Base-by-base conservation (phyloP, 2,797 vertebrate species). In the Glyptemys insculpta region DNA sequence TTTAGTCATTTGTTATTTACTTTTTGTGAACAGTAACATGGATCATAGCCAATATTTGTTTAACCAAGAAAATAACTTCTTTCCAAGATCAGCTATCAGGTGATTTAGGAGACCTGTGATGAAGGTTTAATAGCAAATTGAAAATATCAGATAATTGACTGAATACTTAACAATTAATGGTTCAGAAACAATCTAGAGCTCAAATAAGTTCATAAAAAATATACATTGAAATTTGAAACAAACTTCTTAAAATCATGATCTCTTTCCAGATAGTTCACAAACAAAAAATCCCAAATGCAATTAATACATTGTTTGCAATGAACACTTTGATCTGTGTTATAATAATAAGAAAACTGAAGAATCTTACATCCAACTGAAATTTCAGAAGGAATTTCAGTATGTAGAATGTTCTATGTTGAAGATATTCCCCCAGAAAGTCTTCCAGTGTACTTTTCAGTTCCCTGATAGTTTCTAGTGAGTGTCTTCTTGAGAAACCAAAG, bases 361-460 rank as follows among this genome's bases (percentile, higher is more conserved):
- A 1, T 57, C 10, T 6, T 76, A 27, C 65, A 10, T 14, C 74
- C 18, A 34, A 23, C 8, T 83, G 31, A 89, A 76, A 89, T 89
- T 82, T 86, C 49, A 59, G 86, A 81, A 3, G 74, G 31, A 79
- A 19, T 83, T 56, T 25, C 12, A 31, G 27, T 88, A 4, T 4
- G 3, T 52, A 54, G 23, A 94, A 44, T 31, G 2, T 31, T 88
- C 23, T 83, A 47, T 0, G 0, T 31, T 47, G 37, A 76, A 47
- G 72, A 47, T 76, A 27, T 25, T 47, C 72, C 23, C 21, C 23
- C 41, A 41, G 21, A 41, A 44, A 74, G 37, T n/a, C 34, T 44
- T 41, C 37, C 68, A 44, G 34, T 83, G 41, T 53, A 27, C 79
- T 56, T 47, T 57, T 88, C 8, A 85, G 8, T n/a, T 74, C 23